Evolutionary conservation across 2,888 invertebrate genomes (phyloP), one percentile per base, ranked within the genome.

Genomic region (Drosophila austrosaltans): DNA sequence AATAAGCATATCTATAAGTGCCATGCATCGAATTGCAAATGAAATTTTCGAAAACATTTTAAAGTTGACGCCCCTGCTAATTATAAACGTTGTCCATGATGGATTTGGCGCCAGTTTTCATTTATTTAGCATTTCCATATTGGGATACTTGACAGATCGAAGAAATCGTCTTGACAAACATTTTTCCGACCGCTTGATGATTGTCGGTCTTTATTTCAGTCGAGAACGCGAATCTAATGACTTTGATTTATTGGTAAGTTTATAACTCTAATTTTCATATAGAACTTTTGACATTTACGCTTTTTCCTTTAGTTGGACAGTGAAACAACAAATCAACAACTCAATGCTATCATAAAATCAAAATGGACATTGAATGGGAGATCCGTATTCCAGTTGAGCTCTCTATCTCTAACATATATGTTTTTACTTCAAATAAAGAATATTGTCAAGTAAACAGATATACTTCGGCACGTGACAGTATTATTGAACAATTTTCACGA

Each of bases 121-220:
- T 8, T 48, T 30, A 8, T n/a, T 32, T 5, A 62, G 62, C 57
- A 62, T 69, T n/a, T 40, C 58, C 2, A 22, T 48, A 0, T 28
- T 70, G 57, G 56, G 69, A 5, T 32, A 40, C 6, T 40, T 69
- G 0, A n/a, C 30, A 32, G 69, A 62, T 3, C 16, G 53, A 40
- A 10, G 8, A 1, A 32, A 8, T 2, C 12, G 12, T 6, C 7
- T 36, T 6, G 57, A 69, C n/a, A n/a, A 28, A 3, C 25, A 57
- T 2, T 70, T 62, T 3, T 2, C 57, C 6, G 12, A 62, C 7
- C 39, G 22, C 2, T 10, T 69, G 0, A 20, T 36, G 3, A n/a
- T 40, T 2, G 40, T 25, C 2, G 32, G 25, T 32, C 2, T 69
- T 3, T 7, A n/a, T 22, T 22, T 6, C 5, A 20, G 7, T 2